Evolutionary conservation across 2,113 vertebrate genomes (phyloP), one percentile per base, ranked within the genome.

Genomic region (Neogale vison): DNA sequence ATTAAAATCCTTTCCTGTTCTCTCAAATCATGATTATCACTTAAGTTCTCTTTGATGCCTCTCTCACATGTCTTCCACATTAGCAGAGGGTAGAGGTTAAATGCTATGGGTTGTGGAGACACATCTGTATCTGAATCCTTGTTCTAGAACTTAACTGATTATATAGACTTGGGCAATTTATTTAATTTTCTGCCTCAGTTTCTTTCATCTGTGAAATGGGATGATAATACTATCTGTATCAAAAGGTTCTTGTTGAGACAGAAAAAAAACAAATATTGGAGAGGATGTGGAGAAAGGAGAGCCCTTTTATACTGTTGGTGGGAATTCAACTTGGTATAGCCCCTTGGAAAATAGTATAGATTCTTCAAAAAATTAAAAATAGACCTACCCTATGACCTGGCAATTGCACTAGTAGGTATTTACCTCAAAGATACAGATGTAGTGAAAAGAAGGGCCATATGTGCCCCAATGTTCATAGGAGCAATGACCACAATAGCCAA

Each of bases 171-270:
- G 31, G 95, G 6, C 11, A 67, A 95, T 14, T 36, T 79, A 87
- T 13, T 85, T 93, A 61, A 72, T 11, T 79, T 57, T 76, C 12
- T 45, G 29, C 29, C 83, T 97, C 24, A 9, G 29, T 83, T 93
- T 96, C 72, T 83, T 63, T 96, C 23, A 57, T 72, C 74, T 84
- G 7, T 71, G 39, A 90, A 92, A 95, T 67, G 57, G 42, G 20
- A 57, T 74, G 24, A 90, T 15, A 81, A 13, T 69, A 55, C 15
- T 31, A 71, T 71, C 77, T 77, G 18, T 7, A 86, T 79, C 31
- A 50, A 89, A 93, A 71, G 11, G 36, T 84, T 65, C 17, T 65
- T 84, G 4, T 47, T 83, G 69, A 23, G 59, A 26, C 10, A 59
- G 57, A 21, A 59, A 59, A 59, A 59, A 23, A 59, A 59, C 21